Conservation (phyloP, 2,888 invertebrate species). For the Megamerina dolium region DNA sequence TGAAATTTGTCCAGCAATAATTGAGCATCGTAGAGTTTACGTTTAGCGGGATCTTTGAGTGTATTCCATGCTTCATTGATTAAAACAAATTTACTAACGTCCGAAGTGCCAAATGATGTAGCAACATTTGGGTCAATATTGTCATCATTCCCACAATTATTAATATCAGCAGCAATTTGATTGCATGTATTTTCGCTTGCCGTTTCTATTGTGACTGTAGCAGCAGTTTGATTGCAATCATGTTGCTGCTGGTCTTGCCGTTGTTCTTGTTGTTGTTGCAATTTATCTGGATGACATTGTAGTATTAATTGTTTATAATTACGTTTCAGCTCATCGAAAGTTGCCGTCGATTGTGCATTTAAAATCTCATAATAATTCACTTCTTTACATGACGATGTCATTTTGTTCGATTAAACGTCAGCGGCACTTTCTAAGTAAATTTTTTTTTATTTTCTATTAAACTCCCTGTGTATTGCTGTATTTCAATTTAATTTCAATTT, state of each 20-base stretch:
- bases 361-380: constrained; percentile 44
- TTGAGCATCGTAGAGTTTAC: constrained; percentile 62
- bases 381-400: constrained; percentile 18
- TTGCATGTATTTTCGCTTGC: constrained; percentile 10
- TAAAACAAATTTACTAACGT: constrained; percentile 46
- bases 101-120: constrained; percentile 15
- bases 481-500: no score
- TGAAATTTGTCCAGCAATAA: constrained; percentile 56
- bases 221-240: constrained; percentile 14
- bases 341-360: constrained; percentile 31
- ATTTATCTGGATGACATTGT: constrained; percentile 49
- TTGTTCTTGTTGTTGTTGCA: constrained; percentile 39
- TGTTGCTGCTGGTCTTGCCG: constrained; percentile 47
- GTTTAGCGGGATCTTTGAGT: constrained; percentile 55
- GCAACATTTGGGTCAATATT: constrained; percentile 7
- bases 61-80: constrained; percentile 69
- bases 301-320: constrained; percentile 47
- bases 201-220: constrained; percentile 13
- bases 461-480: no score
- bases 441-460: no score
- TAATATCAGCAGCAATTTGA: constrained; percentile 8
- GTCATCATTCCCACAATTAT: constrained; percentile 10
- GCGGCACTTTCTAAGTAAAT: no score
- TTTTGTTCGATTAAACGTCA: not conserved
- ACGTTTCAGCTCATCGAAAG: constrained; percentile 38